phyloP scores from a whole-genome alignment of 2,797 vertebrate species.

The Ctenopoma multispine region DNA sequence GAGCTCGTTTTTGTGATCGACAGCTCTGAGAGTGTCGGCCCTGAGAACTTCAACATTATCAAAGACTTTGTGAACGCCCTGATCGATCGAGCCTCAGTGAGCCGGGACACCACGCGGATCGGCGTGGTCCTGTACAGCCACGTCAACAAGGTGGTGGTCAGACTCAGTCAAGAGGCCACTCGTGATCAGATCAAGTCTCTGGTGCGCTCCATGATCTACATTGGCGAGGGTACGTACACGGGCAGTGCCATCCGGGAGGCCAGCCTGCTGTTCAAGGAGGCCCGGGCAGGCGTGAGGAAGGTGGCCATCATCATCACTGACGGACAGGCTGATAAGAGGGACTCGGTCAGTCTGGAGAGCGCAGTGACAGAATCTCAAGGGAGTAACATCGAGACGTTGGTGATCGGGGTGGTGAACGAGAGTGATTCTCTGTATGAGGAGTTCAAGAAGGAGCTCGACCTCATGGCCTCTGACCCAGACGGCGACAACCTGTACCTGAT shows the following conservation, averaged over 20 bases:
- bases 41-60: conserved; percentile 86
- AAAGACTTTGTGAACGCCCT: conserved; percentile 88
- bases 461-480: conserved; percentile 87
- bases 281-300: conserved; percentile 81
- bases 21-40: conserved; percentile 91
- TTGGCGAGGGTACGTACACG: conserved; percentile 90
- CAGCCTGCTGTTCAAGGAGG: conserved; percentile 77
- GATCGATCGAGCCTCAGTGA: conserved; percentile 81
- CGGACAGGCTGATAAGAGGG: conserved; percentile 86
- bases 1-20: conserved; percentile 93
- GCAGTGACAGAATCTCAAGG: conserved; percentile 78
- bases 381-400: conserved; percentile 84
- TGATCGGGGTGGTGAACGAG: conserved; percentile 87
- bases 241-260: conserved; percentile 86
- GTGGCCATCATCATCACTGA: conserved; percentile 89
- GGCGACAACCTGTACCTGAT: conserved; percentile 85
- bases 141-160: conserved; percentile 81
- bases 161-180: conserved; percentile 75
- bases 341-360: conserved; percentile 76
- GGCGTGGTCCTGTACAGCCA: conserved; percentile 91
- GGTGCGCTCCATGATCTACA: conserved; percentile 86
- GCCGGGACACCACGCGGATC: conserved; percentile 72
- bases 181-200: conserved; percentile 83
- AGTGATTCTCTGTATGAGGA: conserved; percentile 82
- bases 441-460: conserved; percentile 85